These are phyloP conservation scores for Porites lobata DNA, from an alignment of 92 coral and sea anemone species.

Conservation along the genomic window DNA sequence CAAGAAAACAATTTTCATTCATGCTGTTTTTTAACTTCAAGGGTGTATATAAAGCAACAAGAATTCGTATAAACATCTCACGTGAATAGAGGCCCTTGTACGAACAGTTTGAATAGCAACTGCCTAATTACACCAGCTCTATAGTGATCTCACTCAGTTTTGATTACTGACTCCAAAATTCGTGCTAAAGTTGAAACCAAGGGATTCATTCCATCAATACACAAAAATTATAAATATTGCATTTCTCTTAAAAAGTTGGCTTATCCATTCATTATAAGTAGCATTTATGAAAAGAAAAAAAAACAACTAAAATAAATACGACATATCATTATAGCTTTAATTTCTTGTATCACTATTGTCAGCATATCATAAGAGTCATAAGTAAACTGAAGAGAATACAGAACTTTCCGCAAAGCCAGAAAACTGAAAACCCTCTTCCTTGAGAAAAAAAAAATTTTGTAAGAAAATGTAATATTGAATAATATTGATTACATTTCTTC, in stretches of 20 bases:
- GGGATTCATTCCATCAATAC: background rate
- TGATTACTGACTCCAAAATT: too few relatives aligned
- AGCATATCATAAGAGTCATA: background rate
- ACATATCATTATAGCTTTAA: too few relatives aligned
- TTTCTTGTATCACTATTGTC: too few relatives aligned
- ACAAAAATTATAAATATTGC: conserved; percentile 1
- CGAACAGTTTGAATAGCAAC: too few relatives aligned
- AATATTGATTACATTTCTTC: background rate
- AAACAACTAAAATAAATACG: background rate
- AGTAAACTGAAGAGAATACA: background rate
- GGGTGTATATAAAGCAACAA: background rate
- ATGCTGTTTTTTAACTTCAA: background rate
- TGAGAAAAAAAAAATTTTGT: background rate
- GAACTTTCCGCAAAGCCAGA: background rate
- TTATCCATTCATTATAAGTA: background rate
- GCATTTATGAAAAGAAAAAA: background rate
- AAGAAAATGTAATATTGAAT: background rate
- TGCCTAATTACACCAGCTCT: too few relatives aligned
- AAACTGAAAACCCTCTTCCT: background rate
- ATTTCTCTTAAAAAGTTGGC: background rate
- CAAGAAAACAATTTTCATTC: background rate
- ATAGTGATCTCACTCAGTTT: too few relatives aligned
- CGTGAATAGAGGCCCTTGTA: background rate
- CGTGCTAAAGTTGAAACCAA: background rate
- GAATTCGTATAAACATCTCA: background rate